Evolutionary conservation across 2,888 invertebrate genomes (phyloP), one percentile per base, ranked within the genome.

Genomic region (Eucera pruinosa): DNA sequence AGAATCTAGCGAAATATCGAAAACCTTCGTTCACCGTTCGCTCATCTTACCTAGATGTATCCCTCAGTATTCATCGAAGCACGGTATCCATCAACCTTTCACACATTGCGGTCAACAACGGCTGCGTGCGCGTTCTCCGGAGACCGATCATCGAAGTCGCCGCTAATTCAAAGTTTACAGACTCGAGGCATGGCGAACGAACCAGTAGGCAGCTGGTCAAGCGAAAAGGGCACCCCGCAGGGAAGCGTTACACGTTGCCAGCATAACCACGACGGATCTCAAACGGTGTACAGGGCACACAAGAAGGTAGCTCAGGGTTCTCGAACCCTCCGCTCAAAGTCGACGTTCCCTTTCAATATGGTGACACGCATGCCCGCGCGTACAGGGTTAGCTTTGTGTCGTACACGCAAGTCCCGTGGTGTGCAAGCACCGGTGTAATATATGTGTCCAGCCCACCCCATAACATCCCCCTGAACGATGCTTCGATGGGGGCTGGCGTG

Each of bases 151-250:
- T 45, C 76, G 41, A 55, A 27, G 47, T 48, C 48, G 6, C 11
- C n/a, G 61, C 55, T 55, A 62, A 73, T 70, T 62, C 74, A 36
- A 43, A 72, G 58, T 60, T 60, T 58, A 66, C 64, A 52, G 36
- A 57, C 50, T 41, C 27, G 33, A 48, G 43, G 18, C 36, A 50
- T 25, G 33, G 30, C 48, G 39, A 13, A 4, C 33, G 74, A 67
- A 68, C 67, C 74, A 58, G 78, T 58, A 58, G 65, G 83, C 89
- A 89, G 89, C 89, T 89, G 78, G 89, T 89, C 88, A 89, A 89
- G 89, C 88, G 85, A 81, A 82, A 73, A 77, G 55, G 81, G 75
- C 78, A 75, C 78, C 88, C 89, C 79, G 83, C 73, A 65, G 89
- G 23, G 90, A 82, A 74, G 13, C 74, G 84, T 85, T 83, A 83